Percentiles rank a stretch among this genome's conserved stretches.
Conservation (phyloP, 2,888 invertebrate species). For the Tyria jacobaeae region DNA sequence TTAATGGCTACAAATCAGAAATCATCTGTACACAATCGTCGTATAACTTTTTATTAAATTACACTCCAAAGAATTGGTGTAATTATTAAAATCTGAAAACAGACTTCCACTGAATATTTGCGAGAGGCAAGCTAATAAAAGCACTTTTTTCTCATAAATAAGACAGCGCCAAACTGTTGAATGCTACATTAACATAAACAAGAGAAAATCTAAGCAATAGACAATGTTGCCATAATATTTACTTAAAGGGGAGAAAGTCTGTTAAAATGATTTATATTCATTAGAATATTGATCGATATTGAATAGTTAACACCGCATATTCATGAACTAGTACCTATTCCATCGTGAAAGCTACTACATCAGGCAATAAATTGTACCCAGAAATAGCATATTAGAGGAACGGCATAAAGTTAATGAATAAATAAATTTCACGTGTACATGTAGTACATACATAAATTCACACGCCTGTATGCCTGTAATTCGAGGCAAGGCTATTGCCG, state of each 20-base stretch:
- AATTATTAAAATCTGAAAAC: no score
- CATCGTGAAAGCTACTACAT: neutral
- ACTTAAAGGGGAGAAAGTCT: conserved; percentile 30
- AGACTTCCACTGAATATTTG: no score
- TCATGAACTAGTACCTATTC: conserved; percentile 27
- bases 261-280: conserved; percentile 41
- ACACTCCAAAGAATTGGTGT: no score
- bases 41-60: no score
- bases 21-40: no score
- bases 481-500: no score
- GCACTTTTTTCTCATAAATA: neutral
- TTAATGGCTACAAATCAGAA: no score
- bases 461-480: no score
- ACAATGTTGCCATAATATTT: neutral
- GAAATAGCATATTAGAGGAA: neutral
- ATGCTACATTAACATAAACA: neutral
- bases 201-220: neutral
- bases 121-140: no score
- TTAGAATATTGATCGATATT: conserved; percentile 22
- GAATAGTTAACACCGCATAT: conserved; percentile 35
- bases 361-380: neutral
- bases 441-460: no score
- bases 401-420: neutral
- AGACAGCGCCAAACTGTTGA: neutral
- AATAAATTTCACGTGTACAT: no score